Evolutionary conservation across 2,113 vertebrate species (phyloP).

Genomic region (Brachyistius frenatus): DNA sequence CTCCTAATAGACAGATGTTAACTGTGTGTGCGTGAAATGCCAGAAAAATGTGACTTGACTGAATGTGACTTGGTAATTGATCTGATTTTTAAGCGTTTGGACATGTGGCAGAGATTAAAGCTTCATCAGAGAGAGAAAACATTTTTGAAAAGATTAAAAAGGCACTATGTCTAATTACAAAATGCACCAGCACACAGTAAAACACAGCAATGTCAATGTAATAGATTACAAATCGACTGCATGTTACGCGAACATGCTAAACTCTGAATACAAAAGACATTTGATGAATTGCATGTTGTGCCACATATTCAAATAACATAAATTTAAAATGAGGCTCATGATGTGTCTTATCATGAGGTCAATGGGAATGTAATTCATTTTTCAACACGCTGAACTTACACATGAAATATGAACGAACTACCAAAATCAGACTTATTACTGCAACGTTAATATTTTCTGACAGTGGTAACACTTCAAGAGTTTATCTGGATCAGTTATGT

Average conservation of each 20-base stretch:
- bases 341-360: conserved; percentile 1
- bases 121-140: conserved; percentile 62
- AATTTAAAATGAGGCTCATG: conserved; percentile 4
- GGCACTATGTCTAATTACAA: conserved; percentile 83
- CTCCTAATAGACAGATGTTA: conserved; percentile 59
- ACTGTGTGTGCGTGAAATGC: conserved; percentile 36
- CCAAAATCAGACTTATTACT: background rate
- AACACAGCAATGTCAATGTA: conserved; percentile 42
- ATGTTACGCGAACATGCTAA: conserved; percentile 24
- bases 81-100: conserved; percentile 77
- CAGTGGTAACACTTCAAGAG: background rate
- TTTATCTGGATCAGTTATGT: background rate
- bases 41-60: conserved; percentile 59
- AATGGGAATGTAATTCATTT: conserved; percentile 7
- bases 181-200: conserved; percentile 55
- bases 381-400: background rate
- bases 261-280: conserved; percentile 31
- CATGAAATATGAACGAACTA: background rate
- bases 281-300: conserved; percentile 40
- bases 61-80: conserved; percentile 79
- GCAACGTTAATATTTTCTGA: background rate
- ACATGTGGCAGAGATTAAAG: conserved; percentile 83
- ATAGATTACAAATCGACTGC: conserved; percentile 17
- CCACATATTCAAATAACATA: conserved; percentile 24
- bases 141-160: conserved; percentile 79